Evolutionary conservation across 2,888 invertebrate genomes (phyloP).

Genomic region (Cecidostiba fungosa): DNA sequence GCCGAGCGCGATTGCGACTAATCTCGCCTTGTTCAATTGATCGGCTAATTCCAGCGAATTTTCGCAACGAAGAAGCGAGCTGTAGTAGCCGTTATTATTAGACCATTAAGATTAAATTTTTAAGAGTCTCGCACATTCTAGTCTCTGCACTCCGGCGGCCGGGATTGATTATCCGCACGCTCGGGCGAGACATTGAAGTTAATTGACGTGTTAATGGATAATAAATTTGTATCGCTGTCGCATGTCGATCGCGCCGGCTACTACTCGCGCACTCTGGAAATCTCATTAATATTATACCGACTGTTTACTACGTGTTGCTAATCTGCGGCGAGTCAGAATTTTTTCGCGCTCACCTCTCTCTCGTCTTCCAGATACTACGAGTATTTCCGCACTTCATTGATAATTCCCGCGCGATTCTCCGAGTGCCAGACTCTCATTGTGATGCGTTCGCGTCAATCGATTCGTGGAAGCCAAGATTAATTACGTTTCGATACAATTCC

Average conservation of each 20-base stretch:
- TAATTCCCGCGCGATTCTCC: slow-evolving; percentile 34
- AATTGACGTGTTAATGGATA: slow-evolving; percentile 77
- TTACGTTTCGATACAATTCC: slow-evolving; percentile 58
- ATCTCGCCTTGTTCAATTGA: slow-evolving; percentile 31
- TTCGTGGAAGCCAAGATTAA: slow-evolving; percentile 55
- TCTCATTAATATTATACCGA: slow-evolving; percentile 72
- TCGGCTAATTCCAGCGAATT: slow-evolving; percentile 44
- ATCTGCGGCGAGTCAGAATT: slow-evolving; percentile 66
- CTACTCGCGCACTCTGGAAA: slow-evolving; percentile 68
- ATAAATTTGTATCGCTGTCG: slow-evolving; percentile 74
- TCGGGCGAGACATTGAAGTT: slow-evolving; percentile 70
- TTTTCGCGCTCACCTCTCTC: slow-evolving; percentile 45
- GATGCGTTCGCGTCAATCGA: neutral
- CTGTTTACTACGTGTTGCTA: slow-evolving; percentile 73
- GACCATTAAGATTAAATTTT: slow-evolving; percentile 58
- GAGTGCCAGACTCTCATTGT: slow-evolving; percentile 31
- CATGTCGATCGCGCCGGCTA: slow-evolving; percentile 54
- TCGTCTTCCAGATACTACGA: slow-evolving; percentile 2
- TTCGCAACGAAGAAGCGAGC: neutral
- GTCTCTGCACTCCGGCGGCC: slow-evolving; percentile 49
- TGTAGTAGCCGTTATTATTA: slow-evolving; percentile 24
- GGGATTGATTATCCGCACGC: slow-evolving; percentile 60
- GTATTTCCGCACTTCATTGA: slow-evolving; percentile 59
- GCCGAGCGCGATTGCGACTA: neutral
- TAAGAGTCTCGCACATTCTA: slow-evolving; percentile 37